A percentile compares a stretch with the other conserved stretches of the same genome.
These are phyloP conservation scores for Gephyroberyx darwinii DNA, from an alignment of 2,797 vertebrate species.

Conservation along the genomic window DNA sequence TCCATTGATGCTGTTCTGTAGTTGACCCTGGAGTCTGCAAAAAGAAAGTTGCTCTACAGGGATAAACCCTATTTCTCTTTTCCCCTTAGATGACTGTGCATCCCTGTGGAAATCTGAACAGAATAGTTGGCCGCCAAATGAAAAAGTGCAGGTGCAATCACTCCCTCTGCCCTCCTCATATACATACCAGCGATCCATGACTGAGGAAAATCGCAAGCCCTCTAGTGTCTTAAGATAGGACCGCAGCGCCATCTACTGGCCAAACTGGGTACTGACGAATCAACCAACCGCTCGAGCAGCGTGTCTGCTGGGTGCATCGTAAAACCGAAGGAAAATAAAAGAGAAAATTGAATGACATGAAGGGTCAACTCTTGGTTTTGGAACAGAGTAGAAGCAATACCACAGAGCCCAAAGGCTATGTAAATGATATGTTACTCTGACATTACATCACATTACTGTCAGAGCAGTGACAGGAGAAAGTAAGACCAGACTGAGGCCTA, in stretches of 20 bases:
- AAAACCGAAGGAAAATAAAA: not conserved
- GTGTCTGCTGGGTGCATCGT: not conserved
- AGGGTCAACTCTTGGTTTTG: not conserved
- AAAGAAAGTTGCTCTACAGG: too few relatives aligned
- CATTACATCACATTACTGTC: not conserved
- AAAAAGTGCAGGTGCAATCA: too few relatives aligned
- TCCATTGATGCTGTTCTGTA: too few relatives aligned
- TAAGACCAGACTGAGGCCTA: too few relatives aligned
- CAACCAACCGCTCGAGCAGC: not conserved
- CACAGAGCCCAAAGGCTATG: not conserved
- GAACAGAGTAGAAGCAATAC: not conserved
- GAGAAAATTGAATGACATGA: not conserved
- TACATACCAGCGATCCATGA: not conserved
- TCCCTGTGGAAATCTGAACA: not conserved
- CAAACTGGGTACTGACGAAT: slow-evolving; percentile 27
- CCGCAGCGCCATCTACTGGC: slow-evolving; percentile 57
- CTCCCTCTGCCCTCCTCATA: too few relatives aligned
- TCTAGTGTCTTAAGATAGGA: slow-evolving; percentile 20
- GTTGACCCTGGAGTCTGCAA: too few relatives aligned
- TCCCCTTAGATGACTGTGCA: too few relatives aligned
- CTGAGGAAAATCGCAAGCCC: not conserved
- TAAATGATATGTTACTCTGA: not conserved
- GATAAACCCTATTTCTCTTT: too few relatives aligned
- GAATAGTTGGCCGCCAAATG: not conserved
- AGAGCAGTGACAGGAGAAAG: not conserved